Conservation (phyloP, 2,888 invertebrate species). For the Pristionchus mayeri region DNA sequence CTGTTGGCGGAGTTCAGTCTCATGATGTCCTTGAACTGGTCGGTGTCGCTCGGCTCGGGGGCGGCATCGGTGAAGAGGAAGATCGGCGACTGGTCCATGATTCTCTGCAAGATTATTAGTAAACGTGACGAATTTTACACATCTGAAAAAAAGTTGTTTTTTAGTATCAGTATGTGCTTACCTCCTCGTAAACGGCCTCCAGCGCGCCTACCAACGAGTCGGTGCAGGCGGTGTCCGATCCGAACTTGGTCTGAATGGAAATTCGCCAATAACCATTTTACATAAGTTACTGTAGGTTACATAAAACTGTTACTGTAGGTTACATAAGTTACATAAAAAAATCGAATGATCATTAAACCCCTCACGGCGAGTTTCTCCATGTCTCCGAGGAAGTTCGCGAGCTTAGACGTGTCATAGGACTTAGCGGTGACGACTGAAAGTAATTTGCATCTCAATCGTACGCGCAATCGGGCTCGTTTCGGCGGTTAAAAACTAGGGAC, state of each 20-base stretch:
- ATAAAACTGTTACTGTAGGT: too few relatives aligned
- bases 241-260: neutral
- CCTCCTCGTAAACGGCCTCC: slow-evolving; percentile 7
- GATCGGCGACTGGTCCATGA: slow-evolving; percentile 62
- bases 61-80: slow-evolving; percentile 68
- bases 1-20: slow-evolving; percentile 18
- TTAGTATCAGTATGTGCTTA: neutral
- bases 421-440: slow-evolving; percentile 36
- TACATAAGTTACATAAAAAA: too few relatives aligned
- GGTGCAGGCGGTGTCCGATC: neutral
- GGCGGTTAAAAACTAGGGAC: too few relatives aligned
- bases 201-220: slow-evolving; percentile 19
- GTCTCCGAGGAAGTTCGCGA: neutral
- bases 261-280: too few relatives aligned
- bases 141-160: too few relatives aligned
- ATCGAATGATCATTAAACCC: neutral
- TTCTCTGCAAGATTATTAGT: slow-evolving; percentile 5
- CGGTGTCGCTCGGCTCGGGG: slow-evolving; percentile 47
- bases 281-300: too few relatives aligned
- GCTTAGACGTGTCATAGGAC: neutral
- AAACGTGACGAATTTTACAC: neutral
- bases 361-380: neutral
- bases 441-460: too few relatives aligned
- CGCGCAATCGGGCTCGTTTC: too few relatives aligned
- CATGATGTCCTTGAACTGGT: slow-evolving; percentile 35